Percentiles rank a stretch among this genome's conserved stretches.
These are phyloP conservation scores for Aleiodes sp. DNA, from an alignment of 1,140 invertebrate species.

Conservation along the genomic window DNA sequence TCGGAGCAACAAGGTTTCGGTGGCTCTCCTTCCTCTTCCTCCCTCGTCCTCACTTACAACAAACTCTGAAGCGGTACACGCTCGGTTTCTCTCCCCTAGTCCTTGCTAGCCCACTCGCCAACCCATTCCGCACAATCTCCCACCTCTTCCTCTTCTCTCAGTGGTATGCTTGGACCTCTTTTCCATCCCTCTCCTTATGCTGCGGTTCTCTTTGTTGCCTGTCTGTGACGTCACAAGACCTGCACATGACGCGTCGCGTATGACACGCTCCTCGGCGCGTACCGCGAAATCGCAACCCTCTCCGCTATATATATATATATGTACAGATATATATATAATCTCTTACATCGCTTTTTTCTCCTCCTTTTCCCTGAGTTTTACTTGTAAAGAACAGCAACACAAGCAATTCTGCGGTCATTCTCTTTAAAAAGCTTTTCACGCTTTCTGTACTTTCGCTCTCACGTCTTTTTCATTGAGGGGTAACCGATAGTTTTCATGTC, in stretches of 20 bases:
- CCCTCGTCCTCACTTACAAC: neutral
- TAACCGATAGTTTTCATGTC: neutral
- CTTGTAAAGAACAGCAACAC: slow-evolving; percentile 20
- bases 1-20: slow-evolving; percentile 1
- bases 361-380: neutral
- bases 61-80: neutral
- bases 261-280: slow-evolving; percentile 44
- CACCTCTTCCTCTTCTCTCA: slow-evolving; percentile 7
- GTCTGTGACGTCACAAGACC: slow-evolving; percentile 53
- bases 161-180: slow-evolving; percentile 26
- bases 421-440: neutral
- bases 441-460: neutral
- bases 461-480: neutral
- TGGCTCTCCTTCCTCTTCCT: neutral
- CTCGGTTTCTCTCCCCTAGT: neutral
- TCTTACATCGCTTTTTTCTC: neutral
- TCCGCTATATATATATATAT: neutral
- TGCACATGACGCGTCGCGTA: slow-evolving; percentile 55
- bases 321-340: too few species aligned
- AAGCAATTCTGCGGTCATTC: neutral
- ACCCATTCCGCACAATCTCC: neutral
- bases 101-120: neutral
- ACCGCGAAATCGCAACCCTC: slow-evolving; percentile 11
- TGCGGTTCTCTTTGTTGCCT: slow-evolving; percentile 51
- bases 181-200: slow-evolving; percentile 32